These are phyloP conservation scores for Ceyx melanurus DNA, from an alignment of 2,113 vertebrate species.

Conservation along the genomic window DNA sequence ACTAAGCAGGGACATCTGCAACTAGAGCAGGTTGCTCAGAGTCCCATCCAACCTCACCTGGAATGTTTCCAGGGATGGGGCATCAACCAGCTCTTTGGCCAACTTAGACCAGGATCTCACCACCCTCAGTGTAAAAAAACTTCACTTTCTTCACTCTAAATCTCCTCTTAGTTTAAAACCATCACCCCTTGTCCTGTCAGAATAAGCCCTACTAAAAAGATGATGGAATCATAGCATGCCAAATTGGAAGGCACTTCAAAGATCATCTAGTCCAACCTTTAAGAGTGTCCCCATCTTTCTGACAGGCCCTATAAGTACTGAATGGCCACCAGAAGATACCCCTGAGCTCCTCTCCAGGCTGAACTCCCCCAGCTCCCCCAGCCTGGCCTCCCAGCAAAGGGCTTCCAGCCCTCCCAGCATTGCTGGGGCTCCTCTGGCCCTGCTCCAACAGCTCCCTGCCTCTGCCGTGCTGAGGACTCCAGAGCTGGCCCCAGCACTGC, in stretches of 20 bases:
- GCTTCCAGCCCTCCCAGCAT: not conserved
- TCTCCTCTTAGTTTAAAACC: not conserved
- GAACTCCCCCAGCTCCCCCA: not conserved
- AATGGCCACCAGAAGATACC: not conserved
- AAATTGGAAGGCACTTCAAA: too few relatives aligned
- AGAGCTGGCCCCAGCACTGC: not conserved
- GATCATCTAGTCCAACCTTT: too few relatives aligned
- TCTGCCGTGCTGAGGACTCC: not conserved
- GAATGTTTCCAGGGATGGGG: not conserved
- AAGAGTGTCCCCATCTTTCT: not conserved
- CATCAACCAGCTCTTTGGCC: not conserved
- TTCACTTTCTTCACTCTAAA: not conserved
- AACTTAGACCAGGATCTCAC: not conserved
- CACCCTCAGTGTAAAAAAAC: not conserved
- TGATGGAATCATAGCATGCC: too few relatives aligned
- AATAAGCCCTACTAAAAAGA: too few relatives aligned
- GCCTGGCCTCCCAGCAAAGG: not conserved
- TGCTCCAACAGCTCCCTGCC: not conserved
- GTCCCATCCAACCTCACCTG: not conserved
- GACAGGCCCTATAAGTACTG: not conserved
- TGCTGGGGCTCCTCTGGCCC: too few relatives aligned
- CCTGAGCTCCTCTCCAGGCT: not conserved
- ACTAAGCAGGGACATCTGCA: too few relatives aligned
- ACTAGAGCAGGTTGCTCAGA: not conserved
- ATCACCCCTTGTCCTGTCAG: too few relatives aligned